These are phyloP conservation scores for Muntiacus reevesi DNA, from an alignment of 2,113 vertebrate genomes.

Conservation along the genomic window DNA sequence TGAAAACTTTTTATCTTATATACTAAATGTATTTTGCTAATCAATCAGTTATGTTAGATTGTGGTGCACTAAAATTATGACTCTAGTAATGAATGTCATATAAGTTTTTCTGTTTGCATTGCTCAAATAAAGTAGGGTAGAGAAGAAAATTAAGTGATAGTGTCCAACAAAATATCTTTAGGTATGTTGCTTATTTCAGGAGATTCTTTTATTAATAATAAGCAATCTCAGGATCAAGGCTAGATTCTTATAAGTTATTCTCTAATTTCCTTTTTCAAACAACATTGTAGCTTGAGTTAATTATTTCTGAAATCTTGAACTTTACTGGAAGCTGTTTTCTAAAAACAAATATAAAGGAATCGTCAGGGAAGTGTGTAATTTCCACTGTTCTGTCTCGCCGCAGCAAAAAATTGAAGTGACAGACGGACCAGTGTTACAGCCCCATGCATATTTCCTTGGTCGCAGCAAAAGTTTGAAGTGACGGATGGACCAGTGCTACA, in stretches of 20 bases:
- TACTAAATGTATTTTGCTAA: not conserved
- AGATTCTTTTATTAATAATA: not conserved
- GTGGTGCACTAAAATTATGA: not conserved
- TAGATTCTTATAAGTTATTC: not conserved
- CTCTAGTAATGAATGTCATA: not conserved
- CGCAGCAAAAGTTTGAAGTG: not conserved
- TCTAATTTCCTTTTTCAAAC: not conserved
- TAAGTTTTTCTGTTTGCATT: not conserved
- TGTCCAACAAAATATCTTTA: not conserved
- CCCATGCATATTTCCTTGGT: not conserved
- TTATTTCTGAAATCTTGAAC: not conserved
- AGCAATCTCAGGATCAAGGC: not conserved
- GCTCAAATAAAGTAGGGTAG: not conserved
- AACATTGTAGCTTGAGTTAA: not conserved
- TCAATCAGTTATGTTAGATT: not conserved
- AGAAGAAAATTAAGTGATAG: not conserved
- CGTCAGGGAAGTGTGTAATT: not conserved
- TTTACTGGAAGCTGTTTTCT: not conserved
- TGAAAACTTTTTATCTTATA: not conserved
- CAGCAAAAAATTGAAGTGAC: not conserved
- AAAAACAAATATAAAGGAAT: not conserved
- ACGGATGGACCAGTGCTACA: not conserved
- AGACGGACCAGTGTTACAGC: not conserved
- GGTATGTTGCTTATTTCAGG: not conserved
- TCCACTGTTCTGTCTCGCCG: accelerated